A percentile compares a stretch with the other conserved stretches of the same genome.
These are phyloP conservation scores for Pseudorasbora parva DNA, from an alignment of 2,113 vertebrate species.

Conservation along the genomic window DNA sequence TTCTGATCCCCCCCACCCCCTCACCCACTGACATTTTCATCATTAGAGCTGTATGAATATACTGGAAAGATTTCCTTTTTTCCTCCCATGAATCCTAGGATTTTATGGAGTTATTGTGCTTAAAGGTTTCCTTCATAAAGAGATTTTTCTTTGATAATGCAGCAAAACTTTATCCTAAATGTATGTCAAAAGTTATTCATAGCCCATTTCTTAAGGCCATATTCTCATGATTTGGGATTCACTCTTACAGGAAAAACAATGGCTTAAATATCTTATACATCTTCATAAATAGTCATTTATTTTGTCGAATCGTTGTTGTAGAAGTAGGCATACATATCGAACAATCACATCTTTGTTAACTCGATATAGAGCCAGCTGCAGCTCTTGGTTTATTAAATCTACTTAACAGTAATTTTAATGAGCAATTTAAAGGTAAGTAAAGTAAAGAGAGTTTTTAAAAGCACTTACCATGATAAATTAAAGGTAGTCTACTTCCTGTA, in stretches of 20 bases:
- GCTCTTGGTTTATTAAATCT: not conserved
- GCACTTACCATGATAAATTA: constrained; percentile 49
- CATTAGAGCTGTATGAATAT: not conserved
- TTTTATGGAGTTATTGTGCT: not conserved
- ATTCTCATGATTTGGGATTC: not conserved
- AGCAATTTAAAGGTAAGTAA: fast-evolving
- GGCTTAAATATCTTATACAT: not conserved
- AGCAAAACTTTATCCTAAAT: not conserved
- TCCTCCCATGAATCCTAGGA: not conserved
- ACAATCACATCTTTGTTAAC: not conserved
- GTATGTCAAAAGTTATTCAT: not conserved
- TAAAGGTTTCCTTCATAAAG: not conserved
- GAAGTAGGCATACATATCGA: not conserved
- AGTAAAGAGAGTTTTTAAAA: not conserved
- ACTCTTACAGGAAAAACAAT: not conserved
- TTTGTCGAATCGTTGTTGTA: not conserved
- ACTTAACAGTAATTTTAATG: not conserved
- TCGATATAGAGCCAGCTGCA: not conserved
- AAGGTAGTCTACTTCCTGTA: constrained; percentile 54
- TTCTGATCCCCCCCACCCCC: too few relatives aligned
- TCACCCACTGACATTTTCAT: not conserved
- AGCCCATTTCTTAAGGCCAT: not conserved
- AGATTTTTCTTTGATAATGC: not conserved
- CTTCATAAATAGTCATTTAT: not conserved
- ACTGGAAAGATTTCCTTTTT: not conserved